Evolutionary conservation across 2,888 invertebrate genomes (phyloP).

Genomic region (Ennomos quercinarius): DNA sequence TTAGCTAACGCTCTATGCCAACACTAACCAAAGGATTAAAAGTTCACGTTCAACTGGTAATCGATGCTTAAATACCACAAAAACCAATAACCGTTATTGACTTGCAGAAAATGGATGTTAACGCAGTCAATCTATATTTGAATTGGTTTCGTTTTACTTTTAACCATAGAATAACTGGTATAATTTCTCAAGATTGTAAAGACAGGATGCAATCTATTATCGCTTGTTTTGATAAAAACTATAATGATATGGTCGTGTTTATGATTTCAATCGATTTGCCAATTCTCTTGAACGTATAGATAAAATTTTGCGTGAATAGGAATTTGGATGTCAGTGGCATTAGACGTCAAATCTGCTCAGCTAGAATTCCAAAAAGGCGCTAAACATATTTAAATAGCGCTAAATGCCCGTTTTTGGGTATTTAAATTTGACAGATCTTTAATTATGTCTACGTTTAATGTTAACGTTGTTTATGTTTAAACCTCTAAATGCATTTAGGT

Average conservation of each 20-base stretch:
- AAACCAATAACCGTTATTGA: constrained; percentile 34
- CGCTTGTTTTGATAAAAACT: not conserved
- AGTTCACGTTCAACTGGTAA: constrained; percentile 30
- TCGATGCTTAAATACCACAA: constrained; percentile 31
- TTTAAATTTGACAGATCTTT: no score
- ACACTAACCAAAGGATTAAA: constrained; percentile 12
- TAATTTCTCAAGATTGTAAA: constrained; percentile 14
- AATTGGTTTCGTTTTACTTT: constrained; percentile 18
- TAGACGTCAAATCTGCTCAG: no score
- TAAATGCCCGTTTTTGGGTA: no score
- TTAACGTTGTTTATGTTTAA: no score
- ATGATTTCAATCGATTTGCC: not conserved
- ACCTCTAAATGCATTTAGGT: no score
- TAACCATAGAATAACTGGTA: constrained; percentile 15
- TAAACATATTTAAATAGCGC: no score
- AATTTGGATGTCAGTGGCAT: no score
- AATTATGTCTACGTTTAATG: no score
- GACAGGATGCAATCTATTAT: not conserved
- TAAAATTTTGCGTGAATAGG: no score
- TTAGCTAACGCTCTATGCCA: not conserved
- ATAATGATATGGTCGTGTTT: not conserved
- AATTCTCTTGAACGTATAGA: no score
- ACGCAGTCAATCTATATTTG: constrained; percentile 22
- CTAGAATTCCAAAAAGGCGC: no score
- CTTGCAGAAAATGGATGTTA: constrained; percentile 26